Evolutionary conservation across 2,113 vertebrate genomes (phyloP), one percentile per base, ranked within the genome.

Genomic region (Colinus virginianus): DNA sequence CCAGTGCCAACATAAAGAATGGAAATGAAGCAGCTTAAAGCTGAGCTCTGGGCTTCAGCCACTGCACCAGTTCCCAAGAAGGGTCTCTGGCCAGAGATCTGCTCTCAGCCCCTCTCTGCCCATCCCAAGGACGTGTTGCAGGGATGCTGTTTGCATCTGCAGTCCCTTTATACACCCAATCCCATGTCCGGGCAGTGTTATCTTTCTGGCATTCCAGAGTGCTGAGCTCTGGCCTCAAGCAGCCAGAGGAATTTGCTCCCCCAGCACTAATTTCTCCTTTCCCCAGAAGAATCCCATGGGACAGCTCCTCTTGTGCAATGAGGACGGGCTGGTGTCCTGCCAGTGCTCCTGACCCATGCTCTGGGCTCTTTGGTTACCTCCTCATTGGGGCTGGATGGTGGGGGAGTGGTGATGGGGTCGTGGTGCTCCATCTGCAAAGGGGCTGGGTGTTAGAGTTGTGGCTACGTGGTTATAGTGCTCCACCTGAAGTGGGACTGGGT

Each of bases 191-290:
- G 25, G 38, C 84, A 0, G 34, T 32, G 56, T 95, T 96, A 96
- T 91, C 84, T 3, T 90, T 91, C 89, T 23, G 61, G 84, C 84
- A 94, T 95, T 96, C 94, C 94, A 36, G 67, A 91, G 67, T 0
- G 17, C 89, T 78, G 67, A 95, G 92, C 67, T 87, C 46, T 25
- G 40, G 91, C 89, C 94, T 91, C 91, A 42, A 90, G 87, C 78
- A 80, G 91, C 71, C 7, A 0, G 64, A 96, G 94, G 93, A 96
- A 96, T 96, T 94, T 92, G 91, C 93, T 96, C 76, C 90, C 68
- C 25, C 12, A 94, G 91, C 58, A 13, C 49, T 92, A 92, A 87
- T 85, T 91, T 61, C 63, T 82, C 26, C 36, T 71, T 42, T 36
- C 77, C 77, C 63, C n/a, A n/a, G 45, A 87, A 81, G 63, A 25